Base-by-base conservation (phyloP, 2,797 vertebrate genomes). In the Xiphorhynchus erythropygius region DNA sequence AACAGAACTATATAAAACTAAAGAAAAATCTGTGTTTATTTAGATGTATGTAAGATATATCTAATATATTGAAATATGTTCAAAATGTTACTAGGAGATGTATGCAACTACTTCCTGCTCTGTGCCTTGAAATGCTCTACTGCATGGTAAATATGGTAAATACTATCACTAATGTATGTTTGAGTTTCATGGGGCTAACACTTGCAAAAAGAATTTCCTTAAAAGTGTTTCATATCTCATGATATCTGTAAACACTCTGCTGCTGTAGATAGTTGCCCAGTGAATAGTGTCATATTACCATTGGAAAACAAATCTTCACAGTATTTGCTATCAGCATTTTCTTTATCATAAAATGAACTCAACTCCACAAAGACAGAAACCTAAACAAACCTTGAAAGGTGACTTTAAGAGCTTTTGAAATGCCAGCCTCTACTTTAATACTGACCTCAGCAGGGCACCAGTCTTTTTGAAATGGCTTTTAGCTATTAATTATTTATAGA, bases 181-280 rank as follows among this genome's bases (percentile, higher is more conserved):
- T 96, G 96, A 96, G 84, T 93, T 96, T 94, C 95, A 88, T 7
- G 37, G 50, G 52, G 32, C 62, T 92, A 95, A 87, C 91, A 91
- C 64, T 96, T 80, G 59, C 89, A 76, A 84, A 80, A 94, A 93
- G 53, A 89, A 91, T 91, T 91, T 91, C 79, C 76, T 91, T 97
- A 93, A 97, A 97, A 98, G 94, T 86, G 93, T 68, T 93, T 69
- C 62, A 69, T 92, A 91, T 92, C 91, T 96, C 97, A 96, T 53
- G 87, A 37, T 97, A 97, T 97, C 93, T 96, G 84, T 73, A 96
- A 96, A 93, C 91, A 88, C 82, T 83, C 68, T 28, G 44, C 79
- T 86, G 79, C 76, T 78, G 67, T 47, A 84, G 84, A 91, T 74
- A 92, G 92, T 4, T 79, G 76, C 69, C 71, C 87, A 87, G 82